Conservation (phyloP, 1,140 invertebrate genomes). For the Hylaeus anthracinus region DNA sequence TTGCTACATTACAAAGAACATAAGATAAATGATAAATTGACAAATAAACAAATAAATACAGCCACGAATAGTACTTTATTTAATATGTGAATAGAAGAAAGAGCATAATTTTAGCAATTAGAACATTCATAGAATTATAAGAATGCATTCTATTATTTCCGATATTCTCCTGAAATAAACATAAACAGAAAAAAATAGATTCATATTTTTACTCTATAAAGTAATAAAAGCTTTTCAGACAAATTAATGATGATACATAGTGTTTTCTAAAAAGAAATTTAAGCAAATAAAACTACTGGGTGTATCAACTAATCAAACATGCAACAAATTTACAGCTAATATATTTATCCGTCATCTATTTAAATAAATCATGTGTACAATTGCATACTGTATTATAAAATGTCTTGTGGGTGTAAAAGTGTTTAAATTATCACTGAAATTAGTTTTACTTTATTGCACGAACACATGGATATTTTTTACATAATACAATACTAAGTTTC, state of each 20-base stretch:
- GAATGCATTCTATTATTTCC: not conserved
- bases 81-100: not conserved
- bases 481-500: too few species aligned
- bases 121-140: slow-evolving; percentile 1
- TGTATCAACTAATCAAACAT: slow-evolving; percentile 6
- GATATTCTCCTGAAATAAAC: not conserved
- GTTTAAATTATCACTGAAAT: not conserved
- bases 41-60: slow-evolving; percentile 28
- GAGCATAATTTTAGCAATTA: not conserved
- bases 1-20: slow-evolving; percentile 32
- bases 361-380: not conserved
- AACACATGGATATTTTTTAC: slow-evolving; percentile 1
- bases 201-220: not conserved
- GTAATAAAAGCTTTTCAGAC: not conserved
- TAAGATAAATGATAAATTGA: slow-evolving; percentile 5
- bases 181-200: not conserved
- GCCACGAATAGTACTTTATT: not conserved
- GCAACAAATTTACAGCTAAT: not conserved
- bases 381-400: not conserved
- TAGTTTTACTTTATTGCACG: not conserved
- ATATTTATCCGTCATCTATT: not conserved
- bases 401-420: not conserved
- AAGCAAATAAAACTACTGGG: slow-evolving; percentile 6
- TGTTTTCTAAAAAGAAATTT: not conserved
- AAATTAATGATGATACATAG: not conserved